Conservation (phyloP, 2,797 vertebrate species). For the Clarias laeviceps region DNA sequence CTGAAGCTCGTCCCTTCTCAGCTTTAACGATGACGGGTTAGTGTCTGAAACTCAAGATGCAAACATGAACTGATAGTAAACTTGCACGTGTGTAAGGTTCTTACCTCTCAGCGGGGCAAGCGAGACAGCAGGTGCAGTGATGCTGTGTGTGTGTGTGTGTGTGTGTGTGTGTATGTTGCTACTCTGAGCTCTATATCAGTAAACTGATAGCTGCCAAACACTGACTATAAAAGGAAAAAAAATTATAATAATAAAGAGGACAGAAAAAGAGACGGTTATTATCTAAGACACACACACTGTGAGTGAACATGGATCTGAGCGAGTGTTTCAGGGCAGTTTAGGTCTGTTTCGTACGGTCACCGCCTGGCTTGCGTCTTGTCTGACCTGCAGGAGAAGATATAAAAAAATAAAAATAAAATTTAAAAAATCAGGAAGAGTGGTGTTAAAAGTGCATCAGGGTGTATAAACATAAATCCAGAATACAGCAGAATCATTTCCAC, state of each 20-base stretch:
- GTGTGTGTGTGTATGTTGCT: slow-evolving; percentile 51
- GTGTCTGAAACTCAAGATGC: neutral
- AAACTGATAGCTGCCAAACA: slow-evolving; percentile 77
- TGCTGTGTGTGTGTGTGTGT: slow-evolving; percentile 69
- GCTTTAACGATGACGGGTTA: neutral
- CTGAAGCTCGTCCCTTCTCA: neutral
- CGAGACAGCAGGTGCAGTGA: slow-evolving; percentile 68
- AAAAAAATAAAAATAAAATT: neutral
- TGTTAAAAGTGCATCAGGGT: neutral
- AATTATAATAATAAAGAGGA: neutral
- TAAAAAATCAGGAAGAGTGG: neutral
- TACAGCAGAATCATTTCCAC: neutral
- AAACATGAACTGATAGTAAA: neutral
- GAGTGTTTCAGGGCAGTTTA: slow-evolving; percentile 24
- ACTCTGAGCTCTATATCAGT: slow-evolving; percentile 68
- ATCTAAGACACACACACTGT: neutral
- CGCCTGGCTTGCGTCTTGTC: neutral
- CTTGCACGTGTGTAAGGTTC: neutral
- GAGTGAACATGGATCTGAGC: slow-evolving; percentile 39
- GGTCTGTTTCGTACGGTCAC: slow-evolving; percentile 7
- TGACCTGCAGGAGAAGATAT: neutral
- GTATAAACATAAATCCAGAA: neutral
- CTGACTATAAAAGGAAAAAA: slow-evolving; percentile 18
- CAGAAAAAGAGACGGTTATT: neutral
- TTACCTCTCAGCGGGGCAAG: slow-evolving; percentile 66